phyloP scores from a whole-genome alignment of 2,888 invertebrate species.

The Caradrina clavipalpis region DNA sequence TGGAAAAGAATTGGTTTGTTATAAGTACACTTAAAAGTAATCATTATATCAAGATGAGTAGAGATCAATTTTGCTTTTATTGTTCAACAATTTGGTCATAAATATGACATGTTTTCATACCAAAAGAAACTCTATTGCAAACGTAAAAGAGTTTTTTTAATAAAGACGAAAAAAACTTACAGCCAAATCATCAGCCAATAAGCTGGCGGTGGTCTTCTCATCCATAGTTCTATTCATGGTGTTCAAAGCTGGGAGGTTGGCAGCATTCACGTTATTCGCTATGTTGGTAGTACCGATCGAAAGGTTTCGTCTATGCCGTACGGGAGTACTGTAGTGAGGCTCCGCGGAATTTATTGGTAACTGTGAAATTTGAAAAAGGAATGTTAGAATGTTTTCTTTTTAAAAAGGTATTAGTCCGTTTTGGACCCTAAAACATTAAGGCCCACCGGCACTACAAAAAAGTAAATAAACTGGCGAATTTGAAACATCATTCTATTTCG shows the following conservation, averaged over 20 bases:
- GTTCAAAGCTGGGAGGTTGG: slow-evolving; percentile 76
- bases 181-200: slow-evolving; percentile 92
- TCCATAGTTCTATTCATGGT: slow-evolving; percentile 91
- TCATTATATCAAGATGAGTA: neutral
- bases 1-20: slow-evolving; percentile 62
- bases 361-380: slow-evolving; percentile 58
- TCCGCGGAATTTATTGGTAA: slow-evolving; percentile 81
- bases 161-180: slow-evolving; percentile 70
- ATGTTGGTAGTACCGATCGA: slow-evolving; percentile 88
- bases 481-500: neutral
- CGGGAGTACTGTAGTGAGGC: slow-evolving; percentile 89
- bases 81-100: no score
- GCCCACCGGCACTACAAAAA: neutral
- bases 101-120: no score
- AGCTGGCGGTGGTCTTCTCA: slow-evolving; percentile 89
- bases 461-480: neutral
- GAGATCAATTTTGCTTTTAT: neutral
- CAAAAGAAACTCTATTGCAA: no score
- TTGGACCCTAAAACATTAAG: neutral
- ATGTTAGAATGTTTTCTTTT: neutral
- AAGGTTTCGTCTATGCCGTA: slow-evolving; percentile 86
- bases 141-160: no score
- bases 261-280: slow-evolving; percentile 77
- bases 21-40: neutral
- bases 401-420: neutral